Conservation (phyloP, 2,888 invertebrate genomes). For the Lottia gigantea region DNA sequence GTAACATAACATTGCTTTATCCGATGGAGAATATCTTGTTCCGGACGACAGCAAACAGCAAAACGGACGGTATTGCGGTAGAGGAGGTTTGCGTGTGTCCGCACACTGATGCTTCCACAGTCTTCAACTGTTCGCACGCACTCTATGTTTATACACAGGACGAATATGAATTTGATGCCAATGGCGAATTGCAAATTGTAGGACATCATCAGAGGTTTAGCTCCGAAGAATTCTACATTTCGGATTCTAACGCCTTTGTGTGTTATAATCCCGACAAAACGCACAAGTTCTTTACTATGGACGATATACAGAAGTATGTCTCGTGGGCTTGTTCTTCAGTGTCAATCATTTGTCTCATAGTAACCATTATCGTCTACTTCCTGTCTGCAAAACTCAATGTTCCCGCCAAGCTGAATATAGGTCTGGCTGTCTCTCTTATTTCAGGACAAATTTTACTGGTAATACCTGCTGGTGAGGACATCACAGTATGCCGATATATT, state of each 20-base stretch:
- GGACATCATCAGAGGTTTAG: background rate
- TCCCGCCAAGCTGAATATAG: constrained; percentile 22
- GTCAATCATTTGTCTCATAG: constrained; percentile 19
- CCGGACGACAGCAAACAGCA: background rate
- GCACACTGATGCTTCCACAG: background rate
- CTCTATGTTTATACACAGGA: background rate
- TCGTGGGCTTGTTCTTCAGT: constrained; percentile 9
- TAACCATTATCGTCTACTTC: constrained; percentile 18
- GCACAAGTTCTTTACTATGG: background rate
- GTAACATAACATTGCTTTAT: background rate
- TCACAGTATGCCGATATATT: constrained; percentile 10
- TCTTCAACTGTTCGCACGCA: background rate
- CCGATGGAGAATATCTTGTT: background rate
- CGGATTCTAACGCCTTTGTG: background rate
- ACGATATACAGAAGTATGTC: background rate
- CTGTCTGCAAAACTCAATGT: constrained; percentile 20
- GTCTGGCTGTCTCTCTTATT: constrained; percentile 19
- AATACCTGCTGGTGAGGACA: constrained; percentile 2
- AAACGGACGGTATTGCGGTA: background rate
- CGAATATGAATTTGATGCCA: background rate
- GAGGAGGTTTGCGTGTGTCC: background rate
- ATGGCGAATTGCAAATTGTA: background rate
- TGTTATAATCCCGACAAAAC: background rate
- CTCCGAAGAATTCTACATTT: background rate
- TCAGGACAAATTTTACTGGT: constrained; percentile 22